Conservation (phyloP, 1,140 invertebrate species). For the Vanessa atalanta region DNA sequence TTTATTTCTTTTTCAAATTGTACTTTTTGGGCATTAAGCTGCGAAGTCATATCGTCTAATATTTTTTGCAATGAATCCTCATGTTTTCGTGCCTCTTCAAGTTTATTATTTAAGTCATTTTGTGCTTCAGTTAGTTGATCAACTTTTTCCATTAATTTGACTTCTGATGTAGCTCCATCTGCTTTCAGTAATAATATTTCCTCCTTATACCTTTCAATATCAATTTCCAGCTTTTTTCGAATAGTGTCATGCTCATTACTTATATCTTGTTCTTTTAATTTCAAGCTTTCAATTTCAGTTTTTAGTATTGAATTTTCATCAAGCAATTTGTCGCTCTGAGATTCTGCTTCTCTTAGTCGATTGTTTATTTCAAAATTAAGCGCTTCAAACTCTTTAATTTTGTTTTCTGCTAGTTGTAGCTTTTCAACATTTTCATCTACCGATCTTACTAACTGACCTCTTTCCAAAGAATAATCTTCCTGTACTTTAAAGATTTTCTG, state of each 20-base stretch:
- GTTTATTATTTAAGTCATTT: constrained; percentile 78
- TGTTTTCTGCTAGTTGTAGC: constrained; percentile 60
- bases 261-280: constrained; percentile 70
- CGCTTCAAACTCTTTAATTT: constrained; percentile 65
- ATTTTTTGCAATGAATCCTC: constrained; percentile 76
- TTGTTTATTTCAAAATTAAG: constrained; percentile 49
- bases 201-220: constrained; percentile 72
- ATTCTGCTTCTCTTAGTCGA: constrained; percentile 56
- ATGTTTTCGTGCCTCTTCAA: constrained; percentile 75
- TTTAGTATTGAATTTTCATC: constrained; percentile 75
- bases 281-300: constrained; percentile 69
- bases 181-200: constrained; percentile 71
- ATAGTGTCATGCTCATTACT: constrained; percentile 60
- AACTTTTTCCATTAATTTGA: constrained; percentile 77
- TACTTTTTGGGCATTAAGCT: constrained; percentile 64
- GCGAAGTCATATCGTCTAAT: constrained; percentile 68
- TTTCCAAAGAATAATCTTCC: constrained; percentile 68
- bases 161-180: constrained; percentile 73
- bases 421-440: constrained; percentile 63
- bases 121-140: constrained; percentile 76
- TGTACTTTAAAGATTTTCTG: constrained; percentile 74
- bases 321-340: constrained; percentile 59
- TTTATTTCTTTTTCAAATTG: constrained; percentile 68
- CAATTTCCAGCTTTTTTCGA: constrained; percentile 68
- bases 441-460: constrained; percentile 57